Evolutionary conservation across 2,888 invertebrate species (phyloP).

Genomic region (Caenorhabditis sulstoni): DNA sequence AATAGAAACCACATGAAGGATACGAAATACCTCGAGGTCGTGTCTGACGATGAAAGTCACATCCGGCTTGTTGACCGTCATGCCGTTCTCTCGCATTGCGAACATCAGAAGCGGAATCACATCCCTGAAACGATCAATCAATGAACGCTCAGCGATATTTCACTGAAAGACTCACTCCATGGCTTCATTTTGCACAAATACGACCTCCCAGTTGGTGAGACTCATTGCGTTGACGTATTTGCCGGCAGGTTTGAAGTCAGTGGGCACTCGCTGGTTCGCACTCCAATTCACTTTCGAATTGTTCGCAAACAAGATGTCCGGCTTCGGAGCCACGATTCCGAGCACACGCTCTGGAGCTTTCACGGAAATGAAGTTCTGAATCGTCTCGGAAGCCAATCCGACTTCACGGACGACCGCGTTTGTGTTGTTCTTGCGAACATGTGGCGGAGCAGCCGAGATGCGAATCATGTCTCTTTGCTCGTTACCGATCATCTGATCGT

Average conservation of each 20-base stretch:
- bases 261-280: background rate
- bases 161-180: background rate
- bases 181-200: background rate
- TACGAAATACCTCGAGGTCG: background rate
- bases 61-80: background rate
- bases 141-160: background rate
- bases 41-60: background rate
- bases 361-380: background rate
- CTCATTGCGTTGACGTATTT: background rate
- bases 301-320: background rate
- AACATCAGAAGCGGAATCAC: background rate
- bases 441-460: constrained; percentile 3
- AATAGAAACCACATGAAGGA: no score
- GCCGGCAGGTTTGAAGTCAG: constrained; percentile 13
- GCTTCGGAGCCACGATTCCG: constrained; percentile 4
- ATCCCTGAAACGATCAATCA: background rate
- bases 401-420: background rate
- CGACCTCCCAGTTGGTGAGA: constrained; percentile 18
- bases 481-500: constrained; percentile 11
- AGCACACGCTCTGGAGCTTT: background rate
- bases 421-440: background rate
- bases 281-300: background rate
- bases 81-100: constrained; percentile 1
- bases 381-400: background rate
- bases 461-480: constrained; percentile 26